Percentiles rank a stretch among this genome's conserved stretches.
Evolutionary conservation across 2,888 invertebrate species (phyloP).

Genomic region (Epirrhoe alternata): DNA sequence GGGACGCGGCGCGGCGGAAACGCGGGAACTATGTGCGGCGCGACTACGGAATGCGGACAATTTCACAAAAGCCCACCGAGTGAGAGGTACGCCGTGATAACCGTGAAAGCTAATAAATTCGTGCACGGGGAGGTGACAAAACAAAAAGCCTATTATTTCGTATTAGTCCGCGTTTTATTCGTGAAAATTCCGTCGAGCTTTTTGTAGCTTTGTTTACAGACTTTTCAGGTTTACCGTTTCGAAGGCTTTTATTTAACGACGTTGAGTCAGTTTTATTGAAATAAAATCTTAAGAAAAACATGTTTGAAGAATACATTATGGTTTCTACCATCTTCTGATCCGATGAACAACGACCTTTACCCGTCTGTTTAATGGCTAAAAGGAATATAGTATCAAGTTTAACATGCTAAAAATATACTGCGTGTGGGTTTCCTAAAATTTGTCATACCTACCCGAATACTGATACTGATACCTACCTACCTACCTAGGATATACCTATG

Average conservation of each 20-base stretch:
- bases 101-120: slow-evolving; percentile 77
- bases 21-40: slow-evolving; percentile 69
- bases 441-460: too few species aligned
- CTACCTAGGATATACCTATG: too few species aligned
- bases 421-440: too few species aligned
- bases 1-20: slow-evolving; percentile 54
- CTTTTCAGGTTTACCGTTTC: slow-evolving; percentile 38
- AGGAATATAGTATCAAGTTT: too few species aligned
- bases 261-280: slow-evolving; percentile 27
- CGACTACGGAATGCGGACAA: slow-evolving; percentile 72
- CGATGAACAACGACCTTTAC: too few species aligned
- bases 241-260: slow-evolving; percentile 25
- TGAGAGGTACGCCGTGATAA: slow-evolving; percentile 76
- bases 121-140: slow-evolving; percentile 66
- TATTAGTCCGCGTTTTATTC: slow-evolving; percentile 46
- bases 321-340: neutral
- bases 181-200: slow-evolving; percentile 39
- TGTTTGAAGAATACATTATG: slow-evolving; percentile 52
- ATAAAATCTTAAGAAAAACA: slow-evolving; percentile 63
- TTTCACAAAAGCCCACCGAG: slow-evolving; percentile 74
- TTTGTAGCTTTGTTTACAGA: slow-evolving; percentile 39
- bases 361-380: too few species aligned
- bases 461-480: too few species aligned
- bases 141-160: slow-evolving; percentile 66
- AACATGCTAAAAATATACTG: too few species aligned